Percentiles rank a stretch among this genome's conserved stretches.
Evolutionary conservation across 1,140 invertebrate genomes (phyloP).

Genomic region (Babylonia areolata): DNA sequence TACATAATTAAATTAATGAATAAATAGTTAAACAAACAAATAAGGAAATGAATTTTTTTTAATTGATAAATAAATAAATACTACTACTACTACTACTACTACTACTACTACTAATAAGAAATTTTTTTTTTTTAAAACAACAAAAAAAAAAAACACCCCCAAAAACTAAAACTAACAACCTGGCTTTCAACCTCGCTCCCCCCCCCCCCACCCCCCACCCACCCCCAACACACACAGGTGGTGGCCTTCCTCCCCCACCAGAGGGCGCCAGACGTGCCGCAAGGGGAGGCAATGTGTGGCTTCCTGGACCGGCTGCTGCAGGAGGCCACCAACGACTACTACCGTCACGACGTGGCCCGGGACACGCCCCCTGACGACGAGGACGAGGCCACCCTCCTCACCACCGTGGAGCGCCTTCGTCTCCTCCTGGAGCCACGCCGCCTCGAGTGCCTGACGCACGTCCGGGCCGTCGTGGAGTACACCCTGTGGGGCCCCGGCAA

Average conservation of each 20-base stretch:
- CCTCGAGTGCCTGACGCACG: slow-evolving; percentile 62
- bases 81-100: too few relatives aligned
- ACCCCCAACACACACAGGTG: slow-evolving; percentile 25
- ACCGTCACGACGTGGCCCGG: slow-evolving; percentile 45
- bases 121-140: neutral
- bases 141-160: neutral
- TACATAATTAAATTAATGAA: too few relatives aligned
- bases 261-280: slow-evolving; percentile 58
- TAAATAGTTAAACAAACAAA: too few relatives aligned
- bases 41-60: too few relatives aligned
- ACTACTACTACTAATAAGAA: too few relatives aligned
- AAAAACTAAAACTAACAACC: neutral
- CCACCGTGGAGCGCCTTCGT: slow-evolving; percentile 55
- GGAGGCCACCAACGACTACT: slow-evolving; percentile 53
- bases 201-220: too few relatives aligned
- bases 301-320: slow-evolving; percentile 63
- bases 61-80: too few relatives aligned
- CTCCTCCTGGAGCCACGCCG: slow-evolving; percentile 58
- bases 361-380: slow-evolving; percentile 50
- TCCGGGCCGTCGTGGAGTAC: slow-evolving; percentile 66
- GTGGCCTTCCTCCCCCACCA: slow-evolving; percentile 68
- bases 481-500: slow-evolving; percentile 66
- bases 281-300: slow-evolving; percentile 64
- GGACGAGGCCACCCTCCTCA: slow-evolving; percentile 45
- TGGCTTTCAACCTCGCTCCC: too few relatives aligned